A percentile compares a stretch with the other conserved stretches of the same genome.
Evolutionary conservation across 2,113 vertebrate species (phyloP).

Genomic region (Aix galericulata): DNA sequence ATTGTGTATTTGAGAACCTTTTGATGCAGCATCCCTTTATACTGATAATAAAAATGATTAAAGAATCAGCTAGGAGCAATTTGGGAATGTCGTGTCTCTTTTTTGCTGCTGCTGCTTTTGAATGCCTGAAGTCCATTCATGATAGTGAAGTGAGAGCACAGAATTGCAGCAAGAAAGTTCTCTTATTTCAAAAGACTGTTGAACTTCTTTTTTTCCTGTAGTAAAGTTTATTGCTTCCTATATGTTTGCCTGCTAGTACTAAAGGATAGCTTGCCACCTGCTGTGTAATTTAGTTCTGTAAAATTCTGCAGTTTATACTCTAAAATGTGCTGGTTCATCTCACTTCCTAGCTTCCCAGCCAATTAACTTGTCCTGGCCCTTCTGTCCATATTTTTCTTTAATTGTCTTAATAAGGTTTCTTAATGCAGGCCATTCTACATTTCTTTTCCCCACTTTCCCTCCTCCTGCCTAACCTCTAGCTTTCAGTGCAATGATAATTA

Average conservation of each 20-base stretch:
- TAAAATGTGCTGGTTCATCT: neutral
- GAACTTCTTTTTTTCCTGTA: neutral
- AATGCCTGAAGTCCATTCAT: neutral
- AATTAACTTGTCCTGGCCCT: neutral
- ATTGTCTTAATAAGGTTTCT: neutral
- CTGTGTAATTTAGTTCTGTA: neutral
- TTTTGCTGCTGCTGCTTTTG: neutral
- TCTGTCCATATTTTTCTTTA: neutral
- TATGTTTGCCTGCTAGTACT: neutral
- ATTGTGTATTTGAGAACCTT: neutral
- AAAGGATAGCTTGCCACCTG: neutral
- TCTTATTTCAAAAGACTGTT: slow-evolving; percentile 34
- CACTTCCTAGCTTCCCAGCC: neutral
- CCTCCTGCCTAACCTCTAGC: neutral
- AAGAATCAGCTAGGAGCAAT: neutral
- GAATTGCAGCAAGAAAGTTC: neutral
- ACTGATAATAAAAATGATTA: neutral
- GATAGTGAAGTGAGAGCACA: neutral
- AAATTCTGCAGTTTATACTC: neutral
- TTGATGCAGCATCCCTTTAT: neutral
- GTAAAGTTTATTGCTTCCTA: slow-evolving; percentile 71
- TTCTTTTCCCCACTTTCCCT: neutral
- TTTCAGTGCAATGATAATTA: neutral
- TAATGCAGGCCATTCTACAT: neutral
- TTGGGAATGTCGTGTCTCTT: neutral